Conservation (phyloP, 2,113 vertebrate species). For the Corythaixoides concolor region DNA sequence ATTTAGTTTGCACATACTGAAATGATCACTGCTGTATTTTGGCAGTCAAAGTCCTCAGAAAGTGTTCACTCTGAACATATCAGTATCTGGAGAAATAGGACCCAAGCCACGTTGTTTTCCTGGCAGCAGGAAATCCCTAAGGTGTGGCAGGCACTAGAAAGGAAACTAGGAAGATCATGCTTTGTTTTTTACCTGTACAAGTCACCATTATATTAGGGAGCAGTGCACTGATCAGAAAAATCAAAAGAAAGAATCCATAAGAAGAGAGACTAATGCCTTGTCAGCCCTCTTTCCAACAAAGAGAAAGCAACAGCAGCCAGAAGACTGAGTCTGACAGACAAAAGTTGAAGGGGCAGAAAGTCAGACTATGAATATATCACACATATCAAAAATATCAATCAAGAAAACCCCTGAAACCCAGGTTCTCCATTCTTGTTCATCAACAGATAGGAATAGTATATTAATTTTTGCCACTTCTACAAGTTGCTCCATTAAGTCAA, state of each 20-base stretch:
- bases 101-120: neutral
- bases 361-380: neutral
- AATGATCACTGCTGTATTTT: neutral
- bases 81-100: neutral
- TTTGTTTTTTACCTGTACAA: neutral
- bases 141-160: neutral
- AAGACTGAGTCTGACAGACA: neutral
- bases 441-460: neutral
- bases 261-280: neutral
- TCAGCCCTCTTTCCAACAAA: neutral
- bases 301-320: neutral
- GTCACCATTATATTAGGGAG: neutral
- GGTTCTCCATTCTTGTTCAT: neutral
- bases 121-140: neutral
- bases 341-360: neutral
- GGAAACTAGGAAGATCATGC: neutral
- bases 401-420: fast-evolving
- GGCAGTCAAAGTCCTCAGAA: neutral
- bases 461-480: neutral
- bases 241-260: neutral
- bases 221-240: neutral
- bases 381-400: neutral
- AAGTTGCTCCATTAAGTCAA: neutral
- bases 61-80: neutral
- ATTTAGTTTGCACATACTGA: neutral